phyloP scores from a whole-genome alignment of 2,113 vertebrate genomes.

The Indicator indicator region DNA sequence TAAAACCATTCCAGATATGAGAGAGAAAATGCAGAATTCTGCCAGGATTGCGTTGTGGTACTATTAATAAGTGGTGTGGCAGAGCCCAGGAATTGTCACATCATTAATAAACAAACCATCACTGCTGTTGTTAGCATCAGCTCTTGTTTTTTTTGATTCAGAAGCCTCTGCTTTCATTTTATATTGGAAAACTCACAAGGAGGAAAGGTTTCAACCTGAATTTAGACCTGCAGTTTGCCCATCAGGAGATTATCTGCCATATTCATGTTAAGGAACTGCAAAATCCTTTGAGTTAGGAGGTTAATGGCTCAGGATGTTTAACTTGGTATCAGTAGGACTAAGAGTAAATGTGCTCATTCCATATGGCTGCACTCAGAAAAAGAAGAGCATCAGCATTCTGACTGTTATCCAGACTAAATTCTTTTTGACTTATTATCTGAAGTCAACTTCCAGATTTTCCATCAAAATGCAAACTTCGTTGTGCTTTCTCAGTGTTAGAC shows the following conservation, averaged over 20 bases:
- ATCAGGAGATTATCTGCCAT: background rate
- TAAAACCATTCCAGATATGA: background rate
- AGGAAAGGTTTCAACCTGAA: background rate
- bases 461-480: background rate
- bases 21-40: background rate
- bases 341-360: background rate
- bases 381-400: background rate
- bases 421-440: background rate
- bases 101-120: background rate
- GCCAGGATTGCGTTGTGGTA: background rate
- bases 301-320: background rate
- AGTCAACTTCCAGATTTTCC: constrained; percentile 13
- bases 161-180: background rate
- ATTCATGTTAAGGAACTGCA: background rate
- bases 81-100: background rate
- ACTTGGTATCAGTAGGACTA: background rate
- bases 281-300: background rate
- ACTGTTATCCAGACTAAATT: background rate
- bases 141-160: background rate
- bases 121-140: background rate
- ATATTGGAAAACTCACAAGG: background rate
- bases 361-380: background rate
- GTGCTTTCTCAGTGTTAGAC: background rate
- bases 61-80: background rate
- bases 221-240: background rate